Conservation (phyloP, 2,113 vertebrate species). For the Phylloscopus trochiloides region DNA sequence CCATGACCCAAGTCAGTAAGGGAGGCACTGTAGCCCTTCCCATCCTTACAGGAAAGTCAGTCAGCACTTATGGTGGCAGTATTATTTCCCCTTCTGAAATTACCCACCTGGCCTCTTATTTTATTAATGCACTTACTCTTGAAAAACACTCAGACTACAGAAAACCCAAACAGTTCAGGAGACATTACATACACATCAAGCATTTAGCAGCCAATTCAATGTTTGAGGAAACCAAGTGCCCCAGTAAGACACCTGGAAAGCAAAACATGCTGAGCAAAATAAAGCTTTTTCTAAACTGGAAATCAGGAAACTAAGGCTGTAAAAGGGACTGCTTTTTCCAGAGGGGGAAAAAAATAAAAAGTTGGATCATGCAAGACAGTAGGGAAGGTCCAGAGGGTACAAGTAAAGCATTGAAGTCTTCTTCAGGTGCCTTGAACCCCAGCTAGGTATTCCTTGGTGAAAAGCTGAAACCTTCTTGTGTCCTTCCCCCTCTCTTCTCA, state of each 20-base stretch:
- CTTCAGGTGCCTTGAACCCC: neutral
- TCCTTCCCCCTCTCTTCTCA: neutral
- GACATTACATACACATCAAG: neutral
- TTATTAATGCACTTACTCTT: neutral
- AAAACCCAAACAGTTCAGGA: neutral
- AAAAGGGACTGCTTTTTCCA: neutral
- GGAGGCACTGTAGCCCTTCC: neutral
- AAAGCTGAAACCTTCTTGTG: neutral
- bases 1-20: neutral
- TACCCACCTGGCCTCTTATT: neutral
- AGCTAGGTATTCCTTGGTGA: neutral
- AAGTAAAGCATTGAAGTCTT: neutral
- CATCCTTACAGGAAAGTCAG: neutral
- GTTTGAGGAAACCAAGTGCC: neutral
- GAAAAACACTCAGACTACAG: neutral
- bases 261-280: neutral
- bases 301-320: neutral
- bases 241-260: neutral
- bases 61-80: neutral
- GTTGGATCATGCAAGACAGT: neutral
- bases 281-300: neutral
- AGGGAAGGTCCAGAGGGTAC: neutral
- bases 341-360: neutral
- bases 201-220: neutral
- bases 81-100: neutral